Evolutionary conservation across 2,113 vertebrate species (phyloP).

Genomic region (Hydrolagus affinis): DNA sequence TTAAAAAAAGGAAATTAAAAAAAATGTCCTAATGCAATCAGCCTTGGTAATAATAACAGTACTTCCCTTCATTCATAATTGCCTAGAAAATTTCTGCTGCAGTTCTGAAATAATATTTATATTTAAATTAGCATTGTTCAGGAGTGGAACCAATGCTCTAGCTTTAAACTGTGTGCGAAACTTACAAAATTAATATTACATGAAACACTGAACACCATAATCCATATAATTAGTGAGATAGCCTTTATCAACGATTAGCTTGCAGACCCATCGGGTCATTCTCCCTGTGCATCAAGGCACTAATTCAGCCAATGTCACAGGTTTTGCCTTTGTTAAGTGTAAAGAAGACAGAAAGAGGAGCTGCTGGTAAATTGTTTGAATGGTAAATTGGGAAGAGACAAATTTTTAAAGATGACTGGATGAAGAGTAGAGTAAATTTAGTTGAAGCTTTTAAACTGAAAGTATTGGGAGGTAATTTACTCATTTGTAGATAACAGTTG

Average conservation of each 20-base stretch:
- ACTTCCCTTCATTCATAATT: no score
- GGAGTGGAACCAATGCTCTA: background rate
- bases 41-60: no score
- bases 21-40: no score
- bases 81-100: background rate
- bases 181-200: background rate
- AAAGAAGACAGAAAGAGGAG: no score
- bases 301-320: background rate
- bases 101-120: background rate
- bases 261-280: background rate
- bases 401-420: background rate
- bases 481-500: background rate
- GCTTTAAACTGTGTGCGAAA: background rate
- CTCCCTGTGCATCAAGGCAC: background rate
- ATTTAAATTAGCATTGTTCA: background rate
- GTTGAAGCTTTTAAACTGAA: background rate
- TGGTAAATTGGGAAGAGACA: background rate
- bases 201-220: background rate
- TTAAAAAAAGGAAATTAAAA: background rate
- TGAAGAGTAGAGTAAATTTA: background rate
- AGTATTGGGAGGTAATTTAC: background rate
- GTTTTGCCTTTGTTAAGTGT: no score
- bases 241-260: no score
- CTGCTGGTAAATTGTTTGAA: background rate
- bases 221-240: background rate